Evolutionary conservation across 2,113 vertebrate species (phyloP), one percentile per base, ranked within the genome.

Genomic region (Alouatta palliata): DNA sequence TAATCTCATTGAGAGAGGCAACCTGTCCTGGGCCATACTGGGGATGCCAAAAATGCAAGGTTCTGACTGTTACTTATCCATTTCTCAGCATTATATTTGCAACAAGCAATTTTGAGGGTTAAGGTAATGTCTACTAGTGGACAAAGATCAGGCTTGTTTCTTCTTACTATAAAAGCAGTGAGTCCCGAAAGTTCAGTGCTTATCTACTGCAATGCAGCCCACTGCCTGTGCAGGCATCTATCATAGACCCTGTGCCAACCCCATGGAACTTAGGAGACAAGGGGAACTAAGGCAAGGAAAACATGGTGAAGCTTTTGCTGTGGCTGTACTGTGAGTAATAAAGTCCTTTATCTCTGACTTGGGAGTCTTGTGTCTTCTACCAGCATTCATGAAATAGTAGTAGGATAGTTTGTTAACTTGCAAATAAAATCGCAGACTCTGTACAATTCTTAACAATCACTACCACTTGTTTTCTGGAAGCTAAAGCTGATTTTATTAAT

Each of bases 401-500:
- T 8, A 35, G 30, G 37, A 52, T 37, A 77, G 8, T 37, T 79
- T 82, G 6, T 94, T 85, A 76, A 58, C 10, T 79, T 87, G 43
- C 12, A 82, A 93, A 45, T 47, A 85, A 95, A 88, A 49, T 52
- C 25, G 1, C 47, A 83, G 40, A 66, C 35, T 27, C 25, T 81
- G 27, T 27, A 56, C 6, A 47, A 16, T 70, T 81, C 43, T 95
- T 95, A 70, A 58, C 77, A 77, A 9, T 91, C 25, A 37, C 19
- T 87, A 30, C 25, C 54, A 54, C 19, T 90, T 80, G 37, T 86
- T 75, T 81, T 49, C 64, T 71, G 47, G 32, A 88, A 73, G 30
- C 40, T 94, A 81, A 45, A 95, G 35, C 43, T 80, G 40, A 85
- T 73, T 80, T 93, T 93, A 21, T 58, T 90, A 61, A 95, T 90